Evolutionary conservation across 2,797 vertebrate genomes (phyloP), one percentile per base, ranked within the genome.

Genomic region (Melopsittacus undulatus): DNA sequence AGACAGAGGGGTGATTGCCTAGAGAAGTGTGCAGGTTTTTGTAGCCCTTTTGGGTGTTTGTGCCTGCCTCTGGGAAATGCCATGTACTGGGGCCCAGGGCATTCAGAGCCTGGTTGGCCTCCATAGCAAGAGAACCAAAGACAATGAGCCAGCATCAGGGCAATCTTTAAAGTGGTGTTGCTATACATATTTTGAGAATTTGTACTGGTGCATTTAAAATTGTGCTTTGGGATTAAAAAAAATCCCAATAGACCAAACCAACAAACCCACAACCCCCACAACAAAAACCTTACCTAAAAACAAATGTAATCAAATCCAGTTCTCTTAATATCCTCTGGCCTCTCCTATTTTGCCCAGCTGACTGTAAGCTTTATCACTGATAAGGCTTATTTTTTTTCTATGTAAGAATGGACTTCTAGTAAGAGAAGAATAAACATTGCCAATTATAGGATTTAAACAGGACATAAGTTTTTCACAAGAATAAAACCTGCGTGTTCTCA

Each of bases 81-180:
- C 19, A 5, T 1, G 0, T 2, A 1, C 46, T 0, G 1, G 19
- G 27, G 36, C n/a, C n/a, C 48, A 32, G 73, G 45, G 80, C 2
- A 1, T 73, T 74, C 1, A 4, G 36, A 79, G 85, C 43, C 56
- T 49, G 32, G 10, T 20, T 77, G 66, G 72, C 36, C 43, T 56
- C 43, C 0, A 0, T 18, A 52, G 27, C 61, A 40, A 77, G 64
- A 45, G 29, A 64, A 67, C 20, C 10, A 43, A 89, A 48, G 54
- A 51, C 56, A 77, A 76, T 29, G 74, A 73, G 43, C 10, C 11
- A 38, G 32, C 13, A 84, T 43, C 64, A 30, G 73, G 49, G 13
- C 17, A 27, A 7, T 14, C 61, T 87, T 83, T 5, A 0, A 69
- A 80, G 52, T 24, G 23, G 24, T 12, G 22, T 14, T 57, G 19